phyloP scores from a whole-genome alignment of 2,113 vertebrate genomes.

The Albula glossodonta region DNA sequence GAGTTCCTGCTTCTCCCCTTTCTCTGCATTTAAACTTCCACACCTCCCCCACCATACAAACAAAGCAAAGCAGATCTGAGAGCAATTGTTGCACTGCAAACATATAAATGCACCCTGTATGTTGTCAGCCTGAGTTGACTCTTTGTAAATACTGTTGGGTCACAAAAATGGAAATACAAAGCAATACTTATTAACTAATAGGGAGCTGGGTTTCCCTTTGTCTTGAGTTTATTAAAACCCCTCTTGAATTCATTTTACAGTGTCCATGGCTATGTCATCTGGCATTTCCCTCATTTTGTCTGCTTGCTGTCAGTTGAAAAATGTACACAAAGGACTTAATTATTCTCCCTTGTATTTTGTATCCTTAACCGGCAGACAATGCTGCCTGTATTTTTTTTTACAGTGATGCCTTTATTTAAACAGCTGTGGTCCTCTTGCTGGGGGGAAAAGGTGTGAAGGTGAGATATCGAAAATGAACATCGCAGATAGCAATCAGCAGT shows the following conservation, averaged over 20 bases:
- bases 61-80: background rate
- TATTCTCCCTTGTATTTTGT: background rate
- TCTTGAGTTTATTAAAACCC: no score
- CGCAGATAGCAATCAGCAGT: background rate
- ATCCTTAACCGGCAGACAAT: background rate
- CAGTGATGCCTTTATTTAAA: background rate
- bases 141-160: no score
- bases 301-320: no score
- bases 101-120: no score
- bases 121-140: no score
- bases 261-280: no score
- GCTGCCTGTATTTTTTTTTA: background rate
- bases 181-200: no score
- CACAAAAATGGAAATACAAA: no score
- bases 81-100: no score
- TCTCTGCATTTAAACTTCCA: background rate
- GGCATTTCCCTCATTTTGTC: no score
- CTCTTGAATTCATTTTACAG: no score
- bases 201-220: no score
- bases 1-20: background rate
- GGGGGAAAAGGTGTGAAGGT: background rate
- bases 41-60: background rate
- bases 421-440: background rate
- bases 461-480: background rate
- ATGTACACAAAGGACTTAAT: background rate